These are phyloP conservation scores for Oryzias melastigma DNA, from an alignment of 2,113 vertebrate species.

Conservation along the genomic window DNA sequence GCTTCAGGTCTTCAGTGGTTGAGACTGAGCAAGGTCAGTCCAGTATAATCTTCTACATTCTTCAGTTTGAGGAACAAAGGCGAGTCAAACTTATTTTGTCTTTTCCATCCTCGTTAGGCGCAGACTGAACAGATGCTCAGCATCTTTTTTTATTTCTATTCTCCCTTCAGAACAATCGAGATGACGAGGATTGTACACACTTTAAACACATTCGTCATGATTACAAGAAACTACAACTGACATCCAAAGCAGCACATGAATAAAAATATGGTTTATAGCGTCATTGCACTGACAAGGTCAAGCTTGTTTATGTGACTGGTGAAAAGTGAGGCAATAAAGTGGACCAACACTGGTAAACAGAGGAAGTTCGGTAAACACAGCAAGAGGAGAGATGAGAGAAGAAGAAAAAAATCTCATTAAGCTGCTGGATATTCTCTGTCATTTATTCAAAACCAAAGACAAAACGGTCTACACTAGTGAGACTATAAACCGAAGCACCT, in stretches of 20 bases:
- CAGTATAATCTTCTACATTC: slow-evolving; percentile 17
- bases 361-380: slow-evolving; percentile 20
- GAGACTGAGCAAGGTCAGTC: slow-evolving; percentile 4
- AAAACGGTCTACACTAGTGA: slow-evolving; percentile 26
- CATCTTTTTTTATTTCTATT: slow-evolving; percentile 19
- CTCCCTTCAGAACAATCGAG: slow-evolving; percentile 26
- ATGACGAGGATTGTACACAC: slow-evolving; percentile 6
- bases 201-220: slow-evolving; percentile 13
- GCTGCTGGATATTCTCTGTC: slow-evolving; percentile 38
- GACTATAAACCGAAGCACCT: slow-evolving; percentile 25
- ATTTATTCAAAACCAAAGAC: slow-evolving; percentile 38
- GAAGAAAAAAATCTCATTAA: slow-evolving; percentile 24
- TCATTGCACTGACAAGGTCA: slow-evolving; percentile 4
- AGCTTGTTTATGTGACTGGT: slow-evolving; percentile 16
- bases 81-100: not conserved
- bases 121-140: slow-evolving; percentile 45
- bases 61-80: slow-evolving; percentile 6
- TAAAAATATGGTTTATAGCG: slow-evolving; percentile 12
- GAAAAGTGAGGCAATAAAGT: slow-evolving; percentile 19
- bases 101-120: slow-evolving; percentile 18
- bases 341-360: slow-evolving; percentile 7
- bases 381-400: slow-evolving; percentile 16
- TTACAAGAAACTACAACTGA: slow-evolving; percentile 16
- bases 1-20: slow-evolving; percentile 29
- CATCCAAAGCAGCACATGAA: slow-evolving; percentile 3